Conservation (phyloP, 2,113 vertebrate genomes). For the Choloepus hoffmanni region DNA sequence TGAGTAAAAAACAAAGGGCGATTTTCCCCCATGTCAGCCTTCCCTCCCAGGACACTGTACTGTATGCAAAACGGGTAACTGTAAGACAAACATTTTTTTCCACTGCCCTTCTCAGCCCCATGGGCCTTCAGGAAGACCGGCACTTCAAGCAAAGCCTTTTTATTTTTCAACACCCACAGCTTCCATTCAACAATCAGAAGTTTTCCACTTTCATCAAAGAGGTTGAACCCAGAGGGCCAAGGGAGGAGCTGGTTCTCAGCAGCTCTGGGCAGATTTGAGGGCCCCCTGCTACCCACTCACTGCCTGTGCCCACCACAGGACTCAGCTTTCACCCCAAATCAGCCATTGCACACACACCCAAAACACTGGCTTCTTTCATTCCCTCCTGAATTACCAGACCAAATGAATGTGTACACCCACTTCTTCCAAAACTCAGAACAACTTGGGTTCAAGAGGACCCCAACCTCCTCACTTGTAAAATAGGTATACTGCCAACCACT, state of each 20-base stretch:
- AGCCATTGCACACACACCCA: not conserved
- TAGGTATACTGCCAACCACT: not conserved
- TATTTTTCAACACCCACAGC: slow-evolving; percentile 83
- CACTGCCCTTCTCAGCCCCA: slow-evolving; percentile 72
- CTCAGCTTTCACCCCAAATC: not conserved
- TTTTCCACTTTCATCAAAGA: slow-evolving; percentile 84
- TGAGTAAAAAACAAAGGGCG: slow-evolving; percentile 72
- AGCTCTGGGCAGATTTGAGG: slow-evolving; percentile 38
- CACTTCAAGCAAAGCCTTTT: slow-evolving; percentile 78
- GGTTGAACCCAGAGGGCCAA: slow-evolving; percentile 40
- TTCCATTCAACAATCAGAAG: slow-evolving; percentile 82
- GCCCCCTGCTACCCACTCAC: slow-evolving; percentile 60
- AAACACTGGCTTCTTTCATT: not conserved
- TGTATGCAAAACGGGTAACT: slow-evolving; percentile 81
- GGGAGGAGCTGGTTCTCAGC: slow-evolving; percentile 72
- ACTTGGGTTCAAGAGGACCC: not conserved
- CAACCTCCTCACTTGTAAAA: not conserved
- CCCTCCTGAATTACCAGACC: not conserved
- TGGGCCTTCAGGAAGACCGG: slow-evolving; percentile 73
- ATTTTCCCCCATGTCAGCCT: slow-evolving; percentile 81
- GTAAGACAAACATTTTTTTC: slow-evolving; percentile 83
- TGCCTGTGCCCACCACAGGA: not conserved
- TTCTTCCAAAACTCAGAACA: not conserved
- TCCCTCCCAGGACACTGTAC: slow-evolving; percentile 73
- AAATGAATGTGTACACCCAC: not conserved